Conservation (phyloP, 2,113 vertebrate genomes). For the Platycercus adscitus region DNA sequence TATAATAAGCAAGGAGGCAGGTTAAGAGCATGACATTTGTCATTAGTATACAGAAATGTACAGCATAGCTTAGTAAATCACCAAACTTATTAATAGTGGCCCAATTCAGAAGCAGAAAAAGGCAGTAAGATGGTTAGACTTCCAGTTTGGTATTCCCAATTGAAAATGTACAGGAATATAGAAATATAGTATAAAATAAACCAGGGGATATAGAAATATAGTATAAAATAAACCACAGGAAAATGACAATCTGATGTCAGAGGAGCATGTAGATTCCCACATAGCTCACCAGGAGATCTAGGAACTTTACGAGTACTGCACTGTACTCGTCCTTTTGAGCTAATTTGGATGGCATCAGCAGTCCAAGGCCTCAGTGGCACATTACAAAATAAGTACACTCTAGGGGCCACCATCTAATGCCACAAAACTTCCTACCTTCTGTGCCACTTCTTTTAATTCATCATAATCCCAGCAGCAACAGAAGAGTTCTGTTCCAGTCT, state of each 20-base stretch:
- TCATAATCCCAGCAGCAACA: neutral
- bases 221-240: neutral
- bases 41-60: neutral
- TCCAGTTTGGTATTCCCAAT: neutral
- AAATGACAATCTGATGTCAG: neutral
- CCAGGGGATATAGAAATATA: neutral
- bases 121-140: neutral
- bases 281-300: neutral
- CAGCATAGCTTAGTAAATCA: neutral
- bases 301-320: neutral
- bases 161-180: neutral
- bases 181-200: neutral
- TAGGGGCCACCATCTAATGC: neutral
- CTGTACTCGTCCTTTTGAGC: neutral
- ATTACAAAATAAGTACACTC: neutral
- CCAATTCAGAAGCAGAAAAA: neutral
- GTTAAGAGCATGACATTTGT: neutral
- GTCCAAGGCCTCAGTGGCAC: neutral
- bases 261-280: neutral
- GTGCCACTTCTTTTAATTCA: neutral
- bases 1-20: neutral
- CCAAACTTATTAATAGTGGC: neutral
- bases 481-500: neutral
- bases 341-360: neutral
- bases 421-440: neutral